Conservation (phyloP, 2,888 invertebrate genomes). For the Pristionchus exspectatus region DNA sequence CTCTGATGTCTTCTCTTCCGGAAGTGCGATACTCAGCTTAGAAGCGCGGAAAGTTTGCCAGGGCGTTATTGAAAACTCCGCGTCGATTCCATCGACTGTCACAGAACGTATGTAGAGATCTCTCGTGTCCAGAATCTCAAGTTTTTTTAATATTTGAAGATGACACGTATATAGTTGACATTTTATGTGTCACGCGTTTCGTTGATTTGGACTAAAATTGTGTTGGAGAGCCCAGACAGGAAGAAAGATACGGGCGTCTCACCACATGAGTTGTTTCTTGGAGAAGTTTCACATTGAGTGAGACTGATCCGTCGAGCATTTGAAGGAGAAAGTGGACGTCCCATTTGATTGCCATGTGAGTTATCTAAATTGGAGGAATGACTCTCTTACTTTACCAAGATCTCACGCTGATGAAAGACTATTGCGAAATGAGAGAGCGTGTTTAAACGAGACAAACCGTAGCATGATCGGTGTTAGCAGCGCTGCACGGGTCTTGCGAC, state of each 20-base stretch:
- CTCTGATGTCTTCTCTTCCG: slow-evolving; percentile 61
- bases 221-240: too few species aligned
- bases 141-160: too few species aligned
- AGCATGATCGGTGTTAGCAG: too few species aligned
- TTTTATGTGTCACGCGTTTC: too few species aligned
- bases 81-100: slow-evolving; percentile 64
- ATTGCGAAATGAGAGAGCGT: too few species aligned
- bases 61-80: slow-evolving; percentile 68
- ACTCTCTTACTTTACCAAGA: neutral
- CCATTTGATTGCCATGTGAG: slow-evolving; percentile 75
- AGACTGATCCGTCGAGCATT: slow-evolving; percentile 72
- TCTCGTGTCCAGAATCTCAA: slow-evolving; percentile 72
- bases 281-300: slow-evolving; percentile 67
- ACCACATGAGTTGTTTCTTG: slow-evolving; percentile 71
- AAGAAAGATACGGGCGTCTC: slow-evolving; percentile 49
- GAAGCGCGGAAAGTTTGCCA: slow-evolving; percentile 71
- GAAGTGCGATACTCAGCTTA: slow-evolving; percentile 66
- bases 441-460: too few species aligned
- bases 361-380: slow-evolving; percentile 55
- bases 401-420: neutral
- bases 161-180: too few species aligned
- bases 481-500: too few species aligned
- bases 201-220: too few species aligned
- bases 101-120: slow-evolving; percentile 71
- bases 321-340: slow-evolving; percentile 70